Evolutionary conservation across 2,888 invertebrate species (phyloP).

Genomic region (Liodrosophila aerea): DNA sequence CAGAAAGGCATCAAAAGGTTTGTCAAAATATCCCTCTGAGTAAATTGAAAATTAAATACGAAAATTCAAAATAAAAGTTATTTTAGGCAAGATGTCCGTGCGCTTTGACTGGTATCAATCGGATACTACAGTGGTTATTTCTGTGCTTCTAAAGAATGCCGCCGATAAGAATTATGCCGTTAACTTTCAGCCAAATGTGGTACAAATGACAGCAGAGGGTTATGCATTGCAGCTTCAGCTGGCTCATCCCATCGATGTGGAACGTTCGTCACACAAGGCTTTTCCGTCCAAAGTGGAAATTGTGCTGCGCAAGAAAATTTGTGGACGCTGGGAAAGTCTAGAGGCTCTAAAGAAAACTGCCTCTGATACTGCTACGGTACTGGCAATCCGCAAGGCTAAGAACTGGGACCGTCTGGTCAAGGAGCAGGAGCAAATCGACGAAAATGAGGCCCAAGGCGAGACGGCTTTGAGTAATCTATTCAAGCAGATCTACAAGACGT

Average conservation of each 20-base stretch:
- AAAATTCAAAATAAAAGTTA: neutral
- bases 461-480: conserved; percentile 95
- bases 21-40: too few relatives aligned
- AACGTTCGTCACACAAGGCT: conserved; percentile 87
- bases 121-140: conserved; percentile 90
- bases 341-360: conserved; percentile 86
- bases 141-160: conserved; percentile 90
- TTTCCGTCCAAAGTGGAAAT: conserved; percentile 93
- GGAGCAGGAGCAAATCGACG: conserved; percentile 88
- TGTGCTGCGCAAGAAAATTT: conserved; percentile 90
- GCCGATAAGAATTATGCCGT: conserved; percentile 87
- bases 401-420: conserved; percentile 96
- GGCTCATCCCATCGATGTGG: conserved; percentile 87
- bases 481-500: conserved; percentile 95
- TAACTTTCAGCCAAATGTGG: conserved; percentile 78
- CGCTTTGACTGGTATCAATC: conserved; percentile 88
- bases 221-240: conserved; percentile 88
- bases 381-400: conserved; percentile 81
- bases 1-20: too few relatives aligned
- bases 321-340: conserved; percentile 89
- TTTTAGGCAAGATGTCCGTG: conserved; percentile 70
- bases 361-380: conserved; percentile 22
- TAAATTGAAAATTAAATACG: too few relatives aligned
- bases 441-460: conserved; percentile 86
- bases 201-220: conserved; percentile 77